Percentiles rank a stretch among this genome's conserved stretches.
These are phyloP conservation scores for Sceloporus undulatus DNA, from an alignment of 2,113 vertebrate species.

Conservation along the genomic window DNA sequence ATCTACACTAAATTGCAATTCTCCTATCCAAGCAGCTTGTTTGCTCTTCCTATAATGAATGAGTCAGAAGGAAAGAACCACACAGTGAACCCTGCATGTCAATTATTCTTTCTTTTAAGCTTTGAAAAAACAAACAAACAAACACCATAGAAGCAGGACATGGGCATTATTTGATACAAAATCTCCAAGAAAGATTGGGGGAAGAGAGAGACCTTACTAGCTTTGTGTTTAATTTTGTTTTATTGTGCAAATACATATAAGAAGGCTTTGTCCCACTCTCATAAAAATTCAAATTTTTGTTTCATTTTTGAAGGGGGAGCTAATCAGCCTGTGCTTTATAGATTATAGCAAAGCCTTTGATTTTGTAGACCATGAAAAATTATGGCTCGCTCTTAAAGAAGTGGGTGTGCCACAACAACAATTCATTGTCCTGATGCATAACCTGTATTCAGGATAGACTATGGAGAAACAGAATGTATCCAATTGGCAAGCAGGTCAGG, in stretches of 20 bases:
- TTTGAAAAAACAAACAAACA: too few species aligned
- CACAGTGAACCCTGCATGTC: rapidly evolving
- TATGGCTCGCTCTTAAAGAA: too few species aligned
- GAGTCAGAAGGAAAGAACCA: neutral
- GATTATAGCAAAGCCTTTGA: too few species aligned
- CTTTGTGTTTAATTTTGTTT: neutral
- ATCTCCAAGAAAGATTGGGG: neutral
- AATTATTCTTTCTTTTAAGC: rapidly evolving
- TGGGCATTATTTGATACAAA: neutral
- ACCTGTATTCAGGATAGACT: too few species aligned
- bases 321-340: too few species aligned
- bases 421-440: too few species aligned
- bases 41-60: neutral
- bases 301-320: too few species aligned
- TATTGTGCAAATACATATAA: neutral
- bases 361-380: too few species aligned
- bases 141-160: neutral
- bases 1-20: neutral
- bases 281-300: too few species aligned
- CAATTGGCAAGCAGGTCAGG: too few species aligned
- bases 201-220: neutral
- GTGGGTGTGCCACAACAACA: too few species aligned
- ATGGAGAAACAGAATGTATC: too few species aligned
- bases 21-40: neutral
- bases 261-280: neutral